Conservation (phyloP, 2,888 invertebrate species). For the Leistus spinibarbis region DNA sequence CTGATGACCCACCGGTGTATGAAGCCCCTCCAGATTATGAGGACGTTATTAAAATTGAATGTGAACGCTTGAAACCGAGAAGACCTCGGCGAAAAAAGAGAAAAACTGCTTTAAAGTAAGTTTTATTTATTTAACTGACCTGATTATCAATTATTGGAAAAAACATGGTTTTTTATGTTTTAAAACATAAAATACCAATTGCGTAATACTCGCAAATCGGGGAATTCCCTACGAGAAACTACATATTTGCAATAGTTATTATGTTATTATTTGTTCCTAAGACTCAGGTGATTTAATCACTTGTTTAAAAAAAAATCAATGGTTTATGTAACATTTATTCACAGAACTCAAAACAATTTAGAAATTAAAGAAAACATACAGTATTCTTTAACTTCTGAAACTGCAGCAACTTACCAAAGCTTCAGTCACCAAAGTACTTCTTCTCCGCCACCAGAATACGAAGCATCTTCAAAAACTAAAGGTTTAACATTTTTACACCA, state of each 20-base stretch:
- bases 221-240: too few relatives aligned
- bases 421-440: not conserved
- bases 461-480: not conserved
- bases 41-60: slow-evolving; percentile 65
- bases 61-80: slow-evolving; percentile 4
- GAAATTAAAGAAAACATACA: not conserved
- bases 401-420: not conserved
- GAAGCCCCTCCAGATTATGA: slow-evolving; percentile 76
- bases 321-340: not conserved
- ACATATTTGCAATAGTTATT: too few relatives aligned
- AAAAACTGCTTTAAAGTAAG: not conserved
- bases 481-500: too few relatives aligned
- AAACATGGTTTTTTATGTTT: too few relatives aligned
- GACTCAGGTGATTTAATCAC: too few relatives aligned
- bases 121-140: not conserved
- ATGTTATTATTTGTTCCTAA: too few relatives aligned
- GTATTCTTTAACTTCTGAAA: not conserved
- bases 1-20: slow-evolving; percentile 70
- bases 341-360: not conserved
- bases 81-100: slow-evolving; percentile 7
- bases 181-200: too few relatives aligned
- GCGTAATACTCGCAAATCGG: too few relatives aligned
- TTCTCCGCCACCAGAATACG: not conserved
- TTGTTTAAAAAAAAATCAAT: too few relatives aligned
- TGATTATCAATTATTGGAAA: too few relatives aligned